Base-by-base conservation (phyloP, 2,797 vertebrate species). In the Sebastes aleutianus region DNA sequence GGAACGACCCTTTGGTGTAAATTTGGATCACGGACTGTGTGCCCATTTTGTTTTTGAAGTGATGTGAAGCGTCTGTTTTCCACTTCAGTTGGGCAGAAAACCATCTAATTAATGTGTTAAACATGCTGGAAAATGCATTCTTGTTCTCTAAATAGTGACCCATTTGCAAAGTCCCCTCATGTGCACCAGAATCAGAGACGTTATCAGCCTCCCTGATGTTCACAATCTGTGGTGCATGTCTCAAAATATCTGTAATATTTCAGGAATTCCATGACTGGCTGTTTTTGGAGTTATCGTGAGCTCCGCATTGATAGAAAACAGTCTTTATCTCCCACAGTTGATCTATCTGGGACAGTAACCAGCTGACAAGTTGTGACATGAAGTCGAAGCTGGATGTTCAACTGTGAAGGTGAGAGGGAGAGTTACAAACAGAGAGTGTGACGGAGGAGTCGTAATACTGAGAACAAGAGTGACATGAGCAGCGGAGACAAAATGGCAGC, bases 61-160 rank as follows among this genome's bases (percentile, higher is more conserved):
- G 61, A 74, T 22, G 70, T 29, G 43, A 58, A 65, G 58, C 16
- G n/a, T 67, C 50, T 74, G 70, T 77, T 83, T 84, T 79, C 79
- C 69, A 59, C 73, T 77, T 70, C 80, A 68, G 65, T 13, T 59
- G 74, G 26, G 50, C 80, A 69, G 76, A 77, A 79, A 72, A 78
- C 8, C 70, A 53, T 64, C 72, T 39, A 59, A 81, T 76, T 76
- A 79, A 85, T 78, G 85, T 64, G 85, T 73, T 77, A 59, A 88
- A 77, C 75, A 78, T 1, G 34, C 72, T 71, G 80, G 70, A 82
- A 74, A 71, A 70, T 57, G 39, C 68, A 39, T 77, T 79, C 57
- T 56, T 31, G 26, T 24, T 6, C 65, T 66, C 59, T 20, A 34
- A 58, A 66, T 24, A 82, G 22, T 85, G 80, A 86, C 84, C 82